phyloP scores from a whole-genome alignment of 2,797 vertebrate genomes.

The Crax fasciolata region DNA sequence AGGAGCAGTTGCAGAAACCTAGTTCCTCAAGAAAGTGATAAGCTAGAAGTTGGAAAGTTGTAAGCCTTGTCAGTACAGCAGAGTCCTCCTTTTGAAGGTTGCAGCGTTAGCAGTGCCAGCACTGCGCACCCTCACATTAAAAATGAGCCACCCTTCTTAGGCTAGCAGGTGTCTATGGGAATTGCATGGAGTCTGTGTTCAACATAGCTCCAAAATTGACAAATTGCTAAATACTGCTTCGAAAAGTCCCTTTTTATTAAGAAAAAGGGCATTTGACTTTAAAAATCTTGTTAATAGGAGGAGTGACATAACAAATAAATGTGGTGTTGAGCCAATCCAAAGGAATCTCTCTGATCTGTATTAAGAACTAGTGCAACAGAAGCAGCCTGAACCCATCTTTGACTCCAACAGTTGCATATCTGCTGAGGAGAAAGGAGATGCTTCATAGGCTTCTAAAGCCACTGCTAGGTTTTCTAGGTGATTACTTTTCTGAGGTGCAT shows the following conservation, averaged over 20 bases:
- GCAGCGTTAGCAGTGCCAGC: not conserved
- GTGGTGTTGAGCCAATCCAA: rapidly evolving
- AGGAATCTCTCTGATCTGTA: not conserved
- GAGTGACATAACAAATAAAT: not conserved
- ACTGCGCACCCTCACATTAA: not conserved
- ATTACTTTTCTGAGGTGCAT: not conserved
- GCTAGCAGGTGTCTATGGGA: not conserved
- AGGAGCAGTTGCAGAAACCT: not conserved
- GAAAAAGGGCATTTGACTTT: not conserved
- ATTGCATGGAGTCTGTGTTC: not conserved
- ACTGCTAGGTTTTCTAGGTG: not conserved
- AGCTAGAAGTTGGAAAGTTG: not conserved
- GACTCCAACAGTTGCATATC: not conserved
- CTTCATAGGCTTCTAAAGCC: not conserved
- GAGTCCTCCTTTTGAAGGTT: not conserved
- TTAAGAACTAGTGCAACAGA: not conserved
- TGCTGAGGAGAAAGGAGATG: not conserved
- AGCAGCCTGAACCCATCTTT: not conserved
- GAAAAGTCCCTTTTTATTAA: not conserved
- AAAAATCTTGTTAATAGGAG: not conserved
- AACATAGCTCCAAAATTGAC: not conserved
- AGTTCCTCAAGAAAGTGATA: not conserved
- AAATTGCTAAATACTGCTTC: not conserved
- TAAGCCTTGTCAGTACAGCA: not conserved
- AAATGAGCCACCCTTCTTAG: not conserved